Conservation (phyloP, 2,888 invertebrate genomes). For the Dryadula phaetusa region DNA sequence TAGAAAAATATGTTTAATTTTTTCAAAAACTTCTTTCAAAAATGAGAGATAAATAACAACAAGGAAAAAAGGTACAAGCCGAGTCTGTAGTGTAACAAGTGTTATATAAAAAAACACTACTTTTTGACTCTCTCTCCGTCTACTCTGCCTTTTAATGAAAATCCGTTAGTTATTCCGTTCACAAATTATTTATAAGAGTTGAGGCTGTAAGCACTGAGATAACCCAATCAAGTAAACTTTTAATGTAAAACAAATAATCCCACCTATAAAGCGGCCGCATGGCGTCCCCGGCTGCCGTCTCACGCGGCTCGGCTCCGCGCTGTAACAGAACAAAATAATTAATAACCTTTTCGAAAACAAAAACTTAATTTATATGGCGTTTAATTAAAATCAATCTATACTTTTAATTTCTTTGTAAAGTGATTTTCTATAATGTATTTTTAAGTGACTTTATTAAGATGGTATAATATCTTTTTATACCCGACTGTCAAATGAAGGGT, state of each 20-base stretch:
- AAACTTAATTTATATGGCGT: slow-evolving; percentile 6
- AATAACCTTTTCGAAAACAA: slow-evolving; percentile 6
- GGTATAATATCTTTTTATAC: too few species aligned
- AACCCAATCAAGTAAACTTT: not conserved
- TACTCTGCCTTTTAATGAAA: too few species aligned
- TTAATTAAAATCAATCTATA: slow-evolving; percentile 7
- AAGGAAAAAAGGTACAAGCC: too few species aligned
- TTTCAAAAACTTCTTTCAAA: too few species aligned
- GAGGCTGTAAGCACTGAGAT: not conserved
- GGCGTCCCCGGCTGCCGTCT: not conserved
- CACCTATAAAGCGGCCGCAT: slow-evolving; percentile 4
- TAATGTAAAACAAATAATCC: slow-evolving; percentile 20
- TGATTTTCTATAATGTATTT: not conserved
- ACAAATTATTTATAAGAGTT: not conserved
- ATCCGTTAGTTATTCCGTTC: not conserved
- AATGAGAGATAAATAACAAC: too few species aligned
- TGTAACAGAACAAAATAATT: slow-evolving; percentile 17
- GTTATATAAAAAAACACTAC: too few species aligned
- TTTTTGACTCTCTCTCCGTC: too few species aligned
- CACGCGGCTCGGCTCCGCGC: too few species aligned
- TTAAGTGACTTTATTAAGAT: not conserved
- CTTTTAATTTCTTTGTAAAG: not conserved
- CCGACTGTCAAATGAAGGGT: too few species aligned
- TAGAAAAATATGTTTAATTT: too few species aligned
- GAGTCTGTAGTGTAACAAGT: too few species aligned